Evolutionary conservation across 2,113 vertebrate genomes (phyloP), one percentile per base, ranked within the genome.

Genomic region (Lamprotornis superbus): DNA sequence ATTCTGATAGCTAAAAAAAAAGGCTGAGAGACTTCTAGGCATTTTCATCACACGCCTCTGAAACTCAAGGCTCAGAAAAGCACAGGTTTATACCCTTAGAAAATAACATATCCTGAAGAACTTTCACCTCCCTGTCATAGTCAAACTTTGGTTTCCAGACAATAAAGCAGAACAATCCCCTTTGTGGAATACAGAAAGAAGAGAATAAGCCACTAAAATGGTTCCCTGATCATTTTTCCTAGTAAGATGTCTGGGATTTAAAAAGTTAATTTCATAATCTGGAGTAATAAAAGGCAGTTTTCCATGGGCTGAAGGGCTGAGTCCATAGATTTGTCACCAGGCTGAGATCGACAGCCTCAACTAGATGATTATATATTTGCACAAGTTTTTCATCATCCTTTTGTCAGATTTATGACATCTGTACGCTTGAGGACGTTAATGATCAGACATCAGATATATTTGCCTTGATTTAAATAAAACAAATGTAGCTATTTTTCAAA

Each of bases 391-490:
- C 70, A 84, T 84, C 91, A 91, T 37, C 56, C 80, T 44, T 81
- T 22, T 89, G 68, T 82, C 89, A 91, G 83, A 92, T 92, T 94
- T 88, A 88, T 59, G 84, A 77, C 50, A 80, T 65, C 68, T 70
- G 59, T 19, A 57, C 0, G 4, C 76, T 77, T 10, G 65, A 83
- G 65, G 53, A 84, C 42, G 57, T 82, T 91, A 94, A 89, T 46
- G 61, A 89, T 52, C 77, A 91, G 79, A 78, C 74, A 87, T 23
- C 53, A 93, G 61, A 86, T 55, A 90, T n/a, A 85, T 50, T 63
- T 40, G 50, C 67, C 79, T 92, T 61, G 83, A 88, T 93, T 94
- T 86, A 94, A 95, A 92, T 90, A 90, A 92, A 95, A 94, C 63
- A 94, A 95, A 90, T 67, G 71, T 57, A 88, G 75, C 71, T 80